Evolutionary conservation across 2,113 vertebrate genomes (phyloP).

Genomic region (Cochlearius cochlearius): DNA sequence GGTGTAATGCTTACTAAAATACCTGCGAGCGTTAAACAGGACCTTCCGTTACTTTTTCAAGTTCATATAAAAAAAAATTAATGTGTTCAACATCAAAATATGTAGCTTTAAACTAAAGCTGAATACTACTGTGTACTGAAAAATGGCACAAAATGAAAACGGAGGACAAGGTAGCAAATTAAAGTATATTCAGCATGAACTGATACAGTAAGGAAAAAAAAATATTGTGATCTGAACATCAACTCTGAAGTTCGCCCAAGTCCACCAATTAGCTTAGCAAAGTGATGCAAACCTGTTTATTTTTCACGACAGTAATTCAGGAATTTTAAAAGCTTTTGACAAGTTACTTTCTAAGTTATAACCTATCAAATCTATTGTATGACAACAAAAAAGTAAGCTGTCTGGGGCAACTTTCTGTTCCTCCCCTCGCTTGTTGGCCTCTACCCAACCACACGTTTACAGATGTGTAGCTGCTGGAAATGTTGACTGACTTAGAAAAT

Average conservation of each 20-base stretch:
- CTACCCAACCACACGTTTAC: neutral
- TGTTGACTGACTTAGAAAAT: neutral
- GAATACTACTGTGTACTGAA: neutral
- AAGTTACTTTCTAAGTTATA: neutral
- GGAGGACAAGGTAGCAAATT: neutral
- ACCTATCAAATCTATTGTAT: neutral
- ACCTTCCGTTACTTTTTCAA: neutral
- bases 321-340: neutral
- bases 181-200: neutral
- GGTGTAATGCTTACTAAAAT: conserved; percentile 93
- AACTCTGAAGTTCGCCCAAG: neutral
- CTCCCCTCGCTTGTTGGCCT: neutral
- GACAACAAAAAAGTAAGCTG: neutral
- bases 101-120: neutral
- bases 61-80: neutral
- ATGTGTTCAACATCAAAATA: neutral
- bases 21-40: conserved; percentile 70
- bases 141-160: neutral
- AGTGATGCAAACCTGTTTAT: neutral
- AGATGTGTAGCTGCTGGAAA: neutral
- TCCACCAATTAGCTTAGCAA: neutral
- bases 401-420: neutral
- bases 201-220: neutral
- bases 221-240: neutral
- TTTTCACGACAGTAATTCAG: neutral